Evolutionary conservation across 2,113 vertebrate genomes (phyloP), one percentile per base, ranked within the genome.

Genomic region (Dunckerocampus dactyliophorus): DNA sequence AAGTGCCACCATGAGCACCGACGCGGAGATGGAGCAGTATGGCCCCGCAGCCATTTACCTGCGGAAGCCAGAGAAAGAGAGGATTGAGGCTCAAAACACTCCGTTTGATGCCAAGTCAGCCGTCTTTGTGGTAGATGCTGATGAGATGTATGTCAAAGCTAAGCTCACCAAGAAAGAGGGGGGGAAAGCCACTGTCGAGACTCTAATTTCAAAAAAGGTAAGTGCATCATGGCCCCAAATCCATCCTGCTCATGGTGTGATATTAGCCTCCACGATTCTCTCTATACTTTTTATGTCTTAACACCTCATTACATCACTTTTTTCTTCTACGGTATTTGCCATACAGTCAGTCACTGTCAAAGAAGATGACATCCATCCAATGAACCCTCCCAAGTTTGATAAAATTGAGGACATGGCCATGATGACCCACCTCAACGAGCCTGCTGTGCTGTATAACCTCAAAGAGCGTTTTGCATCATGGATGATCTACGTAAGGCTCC

Each of bases 381-480:
- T 89, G 89, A 92, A 92, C 49, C 91, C 90, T 67, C 91, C 91
- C 7, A 92, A 91, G 74, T 92, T 46, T 1, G 89, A 91, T 17
- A 92, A 91, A 68, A 89, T 92, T 62, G 90, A 92, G 67, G 90
- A 91, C 82, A 91, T 91, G 90, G 90, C 90, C 67, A 92, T 92
- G 90, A 88, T 92, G 89, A 92, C 90, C 82, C 88, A 91, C 71
- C 88, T 92, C 74, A 92, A 80, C 19, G 91, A 92, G 47, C 84
- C 91, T 4, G 24, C 85, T 42, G 90, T 92, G 78, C 48, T 92
- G 83, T 91, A 77, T 65, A 92, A 92, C 89, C 94, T 96, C 85
- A 95, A 95, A 92, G 94, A 95, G 65, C 93, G 94, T 79, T 95
- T 94, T 15, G 88, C 91, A 52, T 86, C 93, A 78, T 95, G 94